Conservation (phyloP, 2,113 vertebrate species). For the Pelvicachromis taeniatus region DNA sequence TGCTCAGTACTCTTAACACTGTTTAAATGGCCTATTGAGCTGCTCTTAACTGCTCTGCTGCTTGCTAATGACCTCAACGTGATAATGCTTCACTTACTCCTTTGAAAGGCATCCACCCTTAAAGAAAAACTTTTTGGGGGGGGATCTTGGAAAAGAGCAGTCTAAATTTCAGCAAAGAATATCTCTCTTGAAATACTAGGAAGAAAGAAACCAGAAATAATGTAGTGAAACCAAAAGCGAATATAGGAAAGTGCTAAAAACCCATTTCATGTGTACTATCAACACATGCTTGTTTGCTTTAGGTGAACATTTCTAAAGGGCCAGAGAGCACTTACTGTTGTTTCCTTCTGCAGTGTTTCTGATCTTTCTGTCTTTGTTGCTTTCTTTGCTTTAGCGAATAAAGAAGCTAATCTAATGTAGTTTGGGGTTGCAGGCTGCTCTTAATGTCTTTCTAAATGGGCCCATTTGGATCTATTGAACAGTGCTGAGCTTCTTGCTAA, state of each 20-base stretch:
- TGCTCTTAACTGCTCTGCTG: slow-evolving; percentile 25
- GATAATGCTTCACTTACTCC: slow-evolving; percentile 15
- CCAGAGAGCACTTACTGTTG: background rate
- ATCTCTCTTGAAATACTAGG: background rate
- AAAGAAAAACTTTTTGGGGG: background rate
- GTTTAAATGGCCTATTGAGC: slow-evolving; percentile 48
- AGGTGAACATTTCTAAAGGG: background rate
- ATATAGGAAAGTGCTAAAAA: background rate
- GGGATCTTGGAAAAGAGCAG: background rate
- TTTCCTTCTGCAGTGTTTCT: background rate
- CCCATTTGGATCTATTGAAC: slow-evolving; percentile 46
- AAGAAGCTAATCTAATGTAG: slow-evolving; percentile 19
- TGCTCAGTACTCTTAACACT: slow-evolving; percentile 26
- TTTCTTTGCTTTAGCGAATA: slow-evolving; percentile 5
- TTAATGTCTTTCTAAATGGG: slow-evolving; percentile 52
- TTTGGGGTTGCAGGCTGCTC: slow-evolving; percentile 31
- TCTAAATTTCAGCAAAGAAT: background rate
- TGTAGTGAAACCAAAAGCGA: background rate
- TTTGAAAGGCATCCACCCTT: background rate
- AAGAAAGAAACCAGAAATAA: background rate
- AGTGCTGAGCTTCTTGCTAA: slow-evolving; percentile 45
- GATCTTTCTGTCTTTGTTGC: background rate
- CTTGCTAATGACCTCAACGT: slow-evolving; percentile 39
- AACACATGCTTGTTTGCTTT: background rate
- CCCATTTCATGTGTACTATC: background rate